Evolutionary conservation across 2,888 invertebrate species (phyloP).

Genomic region (Dusona sp.): DNA sequence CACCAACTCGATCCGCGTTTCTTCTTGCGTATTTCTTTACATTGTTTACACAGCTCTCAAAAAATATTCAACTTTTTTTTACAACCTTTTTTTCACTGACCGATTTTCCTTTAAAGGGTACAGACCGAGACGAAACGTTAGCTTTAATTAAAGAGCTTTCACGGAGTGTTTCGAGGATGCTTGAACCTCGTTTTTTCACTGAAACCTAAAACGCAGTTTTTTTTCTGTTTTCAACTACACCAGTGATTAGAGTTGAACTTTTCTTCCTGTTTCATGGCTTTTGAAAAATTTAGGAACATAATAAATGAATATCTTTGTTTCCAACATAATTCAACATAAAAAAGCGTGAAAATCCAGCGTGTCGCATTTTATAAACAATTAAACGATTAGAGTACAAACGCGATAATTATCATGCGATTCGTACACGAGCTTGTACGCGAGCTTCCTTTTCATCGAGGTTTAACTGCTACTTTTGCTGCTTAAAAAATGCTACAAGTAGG

Average conservation of each 20-base stretch:
- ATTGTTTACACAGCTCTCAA: conserved; percentile 20
- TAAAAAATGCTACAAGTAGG: background rate
- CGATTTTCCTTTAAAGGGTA: background rate
- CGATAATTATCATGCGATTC: background rate
- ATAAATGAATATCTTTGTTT: background rate
- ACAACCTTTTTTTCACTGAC: background rate
- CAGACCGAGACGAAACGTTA: background rate
- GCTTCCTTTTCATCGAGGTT: background rate
- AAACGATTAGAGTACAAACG: background rate
- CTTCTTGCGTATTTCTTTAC: background rate
- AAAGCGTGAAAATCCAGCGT: background rate
- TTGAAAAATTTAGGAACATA: no score
- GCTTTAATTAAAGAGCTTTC: background rate
- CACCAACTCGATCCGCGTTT: conserved; percentile 12
- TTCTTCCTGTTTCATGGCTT: no score
- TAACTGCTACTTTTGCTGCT: conserved; percentile 25
- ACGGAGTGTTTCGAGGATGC: background rate
- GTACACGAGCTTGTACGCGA: background rate
- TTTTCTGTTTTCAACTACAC: background rate
- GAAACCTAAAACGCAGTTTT: background rate
- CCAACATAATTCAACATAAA: background rate
- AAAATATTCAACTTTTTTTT: conserved; percentile 13
- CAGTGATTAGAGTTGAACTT: background rate
- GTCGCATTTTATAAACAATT: background rate
- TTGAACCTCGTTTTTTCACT: background rate